Evolutionary conservation across 2,888 invertebrate genomes (phyloP).

Genomic region (Polymixis lichenea): DNA sequence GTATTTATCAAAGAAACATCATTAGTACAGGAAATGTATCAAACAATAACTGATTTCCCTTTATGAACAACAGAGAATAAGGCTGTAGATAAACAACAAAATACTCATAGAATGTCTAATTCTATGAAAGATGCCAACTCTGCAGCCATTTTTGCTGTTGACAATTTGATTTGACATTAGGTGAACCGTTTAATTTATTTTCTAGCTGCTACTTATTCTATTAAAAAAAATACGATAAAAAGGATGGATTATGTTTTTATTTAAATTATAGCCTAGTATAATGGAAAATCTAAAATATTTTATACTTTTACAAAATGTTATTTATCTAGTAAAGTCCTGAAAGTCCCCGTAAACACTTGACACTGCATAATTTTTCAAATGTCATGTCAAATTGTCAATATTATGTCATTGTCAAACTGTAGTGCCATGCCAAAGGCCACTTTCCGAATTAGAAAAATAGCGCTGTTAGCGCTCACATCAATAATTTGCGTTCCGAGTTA

Average conservation of each 20-base stretch:
- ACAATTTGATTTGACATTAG: constrained; percentile 37
- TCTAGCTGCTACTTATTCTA: neutral
- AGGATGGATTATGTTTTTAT: neutral
- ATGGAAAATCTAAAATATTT: neutral
- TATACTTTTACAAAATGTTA: neutral
- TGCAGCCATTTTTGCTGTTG: constrained; percentile 73
- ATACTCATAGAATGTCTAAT: constrained; percentile 78
- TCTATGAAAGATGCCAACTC: constrained; percentile 80
- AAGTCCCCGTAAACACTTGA: constrained; percentile 12
- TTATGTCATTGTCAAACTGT: neutral
- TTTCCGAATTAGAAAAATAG: no score
- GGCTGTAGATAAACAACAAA: constrained; percentile 18
- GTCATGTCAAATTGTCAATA: neutral
- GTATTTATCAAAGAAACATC: neutral
- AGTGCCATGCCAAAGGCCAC: no score
- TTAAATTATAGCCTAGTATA: neutral
- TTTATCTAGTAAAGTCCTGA: neutral
- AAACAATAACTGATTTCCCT: constrained; percentile 8
- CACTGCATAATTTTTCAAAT: neutral
- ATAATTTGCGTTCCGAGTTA: no score
- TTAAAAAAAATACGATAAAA: neutral
- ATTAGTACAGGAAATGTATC: constrained; percentile 1
- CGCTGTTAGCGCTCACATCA: no score
- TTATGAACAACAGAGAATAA: neutral
- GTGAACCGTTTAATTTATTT: constrained; percentile 3